Percentiles rank a stretch among this genome's conserved stretches.
Evolutionary conservation across 2,888 invertebrate genomes (phyloP).

Genomic region (Parnassius smintheus): DNA sequence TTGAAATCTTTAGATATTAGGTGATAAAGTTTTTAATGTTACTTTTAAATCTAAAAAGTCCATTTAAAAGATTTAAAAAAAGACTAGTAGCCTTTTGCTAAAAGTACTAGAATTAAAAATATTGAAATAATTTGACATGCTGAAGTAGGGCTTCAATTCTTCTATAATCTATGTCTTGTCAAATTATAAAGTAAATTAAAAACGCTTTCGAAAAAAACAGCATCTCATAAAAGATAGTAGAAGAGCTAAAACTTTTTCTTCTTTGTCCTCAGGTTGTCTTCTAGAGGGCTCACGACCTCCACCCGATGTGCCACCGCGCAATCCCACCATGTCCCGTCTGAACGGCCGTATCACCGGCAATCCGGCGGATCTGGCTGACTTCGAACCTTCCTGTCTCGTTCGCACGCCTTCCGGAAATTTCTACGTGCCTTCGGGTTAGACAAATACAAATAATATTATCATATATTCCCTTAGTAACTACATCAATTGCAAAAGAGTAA

Average conservation of each 20-base stretch:
- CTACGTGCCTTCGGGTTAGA: slow-evolving; percentile 91
- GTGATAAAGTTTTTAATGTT: no score
- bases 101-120: no score
- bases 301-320: slow-evolving; percentile 92
- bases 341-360: slow-evolving; percentile 93
- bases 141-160: no score
- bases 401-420: slow-evolving; percentile 96
- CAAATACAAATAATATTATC: not conserved
- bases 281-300: slow-evolving; percentile 91
- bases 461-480: not conserved
- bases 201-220: no score
- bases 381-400: slow-evolving; percentile 94
- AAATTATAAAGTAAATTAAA: no score
- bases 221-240: no score
- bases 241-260: not conserved
- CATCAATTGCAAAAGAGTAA: not conserved
- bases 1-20: no score
- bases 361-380: slow-evolving; percentile 88
- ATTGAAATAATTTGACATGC: no score
- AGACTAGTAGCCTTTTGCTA: no score
- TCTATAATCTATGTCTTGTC: no score
- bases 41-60: no score
- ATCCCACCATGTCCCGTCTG: slow-evolving; percentile 94
- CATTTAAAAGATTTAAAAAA: no score
- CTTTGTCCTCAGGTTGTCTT: slow-evolving; percentile 86